Evolutionary conservation across 2,888 invertebrate species (phyloP).

Genomic region (Electrophaes corylata): DNA sequence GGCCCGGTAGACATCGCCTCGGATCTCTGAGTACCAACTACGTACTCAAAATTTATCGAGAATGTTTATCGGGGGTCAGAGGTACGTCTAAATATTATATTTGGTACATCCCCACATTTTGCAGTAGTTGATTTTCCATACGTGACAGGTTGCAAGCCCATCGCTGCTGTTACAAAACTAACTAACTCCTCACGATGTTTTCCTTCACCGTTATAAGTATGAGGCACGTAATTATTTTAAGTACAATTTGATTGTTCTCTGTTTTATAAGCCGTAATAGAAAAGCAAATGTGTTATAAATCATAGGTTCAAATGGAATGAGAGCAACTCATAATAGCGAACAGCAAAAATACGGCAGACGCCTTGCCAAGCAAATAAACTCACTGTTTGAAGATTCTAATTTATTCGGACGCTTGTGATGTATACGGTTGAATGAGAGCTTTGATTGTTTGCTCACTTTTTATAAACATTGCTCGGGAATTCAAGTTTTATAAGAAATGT

Average conservation of each 20-base stretch:
- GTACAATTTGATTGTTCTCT: not conserved
- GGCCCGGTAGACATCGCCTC: too few relatives aligned
- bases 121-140: too few relatives aligned
- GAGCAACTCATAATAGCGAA: conserved; percentile 12
- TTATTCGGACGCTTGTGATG: conserved; percentile 12
- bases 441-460: conserved; percentile 9
- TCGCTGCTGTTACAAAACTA: too few relatives aligned
- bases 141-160: too few relatives aligned
- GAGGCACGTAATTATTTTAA: too few relatives aligned
- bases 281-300: not conserved
- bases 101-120: too few relatives aligned
- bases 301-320: not conserved
- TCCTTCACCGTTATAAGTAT: too few relatives aligned
- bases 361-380: conserved; percentile 13
- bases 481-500: not conserved
- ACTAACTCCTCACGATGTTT: too few relatives aligned
- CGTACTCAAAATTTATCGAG: too few relatives aligned
- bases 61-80: too few relatives aligned
- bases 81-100: too few relatives aligned
- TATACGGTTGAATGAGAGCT: conserved; percentile 2
- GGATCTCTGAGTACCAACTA: too few relatives aligned
- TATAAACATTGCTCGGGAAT: not conserved
- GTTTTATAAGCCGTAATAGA: not conserved
- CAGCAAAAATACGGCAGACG: conserved; percentile 2
- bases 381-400: conserved; percentile 2